These are phyloP conservation scores for Osmoderma eremita DNA, from an alignment of 2,888 invertebrate genomes.

Conservation along the genomic window DNA sequence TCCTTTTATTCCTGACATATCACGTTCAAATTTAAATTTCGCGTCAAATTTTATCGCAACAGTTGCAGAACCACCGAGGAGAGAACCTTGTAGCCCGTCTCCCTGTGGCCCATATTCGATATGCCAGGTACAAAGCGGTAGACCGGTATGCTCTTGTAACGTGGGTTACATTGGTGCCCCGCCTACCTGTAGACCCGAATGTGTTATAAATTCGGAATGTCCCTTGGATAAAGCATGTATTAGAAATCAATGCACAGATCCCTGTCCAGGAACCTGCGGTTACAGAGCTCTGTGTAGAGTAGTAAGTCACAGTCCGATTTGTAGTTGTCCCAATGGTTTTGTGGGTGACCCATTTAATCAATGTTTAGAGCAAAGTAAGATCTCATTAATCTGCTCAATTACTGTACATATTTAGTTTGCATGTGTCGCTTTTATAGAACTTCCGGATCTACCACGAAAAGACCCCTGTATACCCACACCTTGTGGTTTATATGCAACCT, in stretches of 20 bases:
- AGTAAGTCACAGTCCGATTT: slow-evolving; percentile 82
- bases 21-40: slow-evolving; percentile 3
- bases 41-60: slow-evolving; percentile 21
- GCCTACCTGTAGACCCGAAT: slow-evolving; percentile 81
- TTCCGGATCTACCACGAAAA: slow-evolving; percentile 46
- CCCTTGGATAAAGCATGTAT: slow-evolving; percentile 79
- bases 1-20: not conserved
- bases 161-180: slow-evolving; percentile 79
- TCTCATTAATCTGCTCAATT: not conserved
- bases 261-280: slow-evolving; percentile 81
- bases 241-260: slow-evolving; percentile 80
- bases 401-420: slow-evolving; percentile 41
- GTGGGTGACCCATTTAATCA: slow-evolving; percentile 82
- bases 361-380: slow-evolving; percentile 76
- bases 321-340: slow-evolving; percentile 76
- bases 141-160: slow-evolving; percentile 81
- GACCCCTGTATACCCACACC: slow-evolving; percentile 78
- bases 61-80: slow-evolving; percentile 62
- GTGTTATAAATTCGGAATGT: slow-evolving; percentile 82
- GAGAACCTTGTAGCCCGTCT: slow-evolving; percentile 78
- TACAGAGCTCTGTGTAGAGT: slow-evolving; percentile 81
- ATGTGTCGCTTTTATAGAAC: slow-evolving; percentile 53
- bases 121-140: slow-evolving; percentile 76
- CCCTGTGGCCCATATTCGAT: slow-evolving; percentile 84
- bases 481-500: slow-evolving; percentile 81